Percentiles rank a stretch among this genome's conserved stretches.
These are phyloP conservation scores for Ammospiza nelsoni DNA, from an alignment of 2,113 vertebrate genomes.

Conservation along the genomic window DNA sequence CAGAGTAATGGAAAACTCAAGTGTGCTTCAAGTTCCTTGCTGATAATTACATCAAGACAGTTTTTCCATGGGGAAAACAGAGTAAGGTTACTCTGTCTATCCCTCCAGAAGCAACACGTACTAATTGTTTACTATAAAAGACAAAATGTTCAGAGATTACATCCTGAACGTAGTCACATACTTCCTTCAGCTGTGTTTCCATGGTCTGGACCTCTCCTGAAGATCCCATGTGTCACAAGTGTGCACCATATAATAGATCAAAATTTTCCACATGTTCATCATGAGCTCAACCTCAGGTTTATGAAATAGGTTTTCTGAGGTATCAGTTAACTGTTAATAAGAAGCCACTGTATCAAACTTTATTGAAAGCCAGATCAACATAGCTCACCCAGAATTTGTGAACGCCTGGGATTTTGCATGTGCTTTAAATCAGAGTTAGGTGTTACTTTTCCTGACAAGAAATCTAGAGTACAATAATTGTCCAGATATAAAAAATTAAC, in stretches of 20 bases:
- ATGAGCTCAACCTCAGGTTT: neutral
- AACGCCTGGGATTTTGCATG: neutral
- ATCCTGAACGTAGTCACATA: neutral
- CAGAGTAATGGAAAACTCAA: slow-evolving; percentile 56
- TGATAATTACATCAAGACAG: slow-evolving; percentile 51
- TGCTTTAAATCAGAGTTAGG: neutral
- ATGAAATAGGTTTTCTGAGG: neutral
- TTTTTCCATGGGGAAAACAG: slow-evolving; percentile 30
- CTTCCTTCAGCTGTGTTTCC: neutral
- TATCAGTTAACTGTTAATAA: neutral
- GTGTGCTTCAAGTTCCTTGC: slow-evolving; percentile 36
- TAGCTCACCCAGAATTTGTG: neutral
- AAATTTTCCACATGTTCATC: neutral
- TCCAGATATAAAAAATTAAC: neutral
- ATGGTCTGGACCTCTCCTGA: neutral
- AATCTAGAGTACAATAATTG: neutral
- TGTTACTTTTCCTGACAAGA: neutral
- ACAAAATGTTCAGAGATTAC: slow-evolving; percentile 29
- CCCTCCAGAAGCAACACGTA: slow-evolving; percentile 31
- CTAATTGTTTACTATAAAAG: slow-evolving; percentile 35
- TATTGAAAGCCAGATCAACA: neutral
- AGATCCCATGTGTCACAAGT: neutral
- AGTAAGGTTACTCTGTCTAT: neutral
- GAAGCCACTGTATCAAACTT: neutral
- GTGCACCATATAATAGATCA: neutral